Base-by-base conservation (phyloP, 2,888 invertebrate genomes). In the Venusia cambrica region DNA sequence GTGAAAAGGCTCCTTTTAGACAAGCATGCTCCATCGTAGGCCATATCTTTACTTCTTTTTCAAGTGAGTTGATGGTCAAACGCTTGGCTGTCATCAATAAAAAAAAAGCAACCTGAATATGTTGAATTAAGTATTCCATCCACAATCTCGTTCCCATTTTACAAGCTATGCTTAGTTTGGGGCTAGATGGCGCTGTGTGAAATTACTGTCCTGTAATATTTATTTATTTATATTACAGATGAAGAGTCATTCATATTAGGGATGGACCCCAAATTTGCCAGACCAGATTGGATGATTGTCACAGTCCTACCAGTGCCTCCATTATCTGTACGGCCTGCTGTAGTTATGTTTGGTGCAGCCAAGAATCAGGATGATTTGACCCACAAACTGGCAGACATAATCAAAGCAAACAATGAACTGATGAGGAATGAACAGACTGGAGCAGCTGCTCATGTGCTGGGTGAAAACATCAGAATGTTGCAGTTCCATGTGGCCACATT, bases 201-300 rank as follows among this genome's bases (percentile, higher is more conserved):
- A n/a, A n/a, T n/a, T n/a, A n/a, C n/a, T n/a, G n/a, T n/a, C n/a
- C n/a, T 10, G 2, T 16, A 21, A 9, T 22, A 5, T 28, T 6
- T n/a, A 31, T 37, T 41, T 21, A n/a, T n/a, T n/a, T n/a, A n/a
- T 20, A 7, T 45, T 79, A 17, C 58, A 73, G 99, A 99, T 77
- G 99, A 99, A 71, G 99, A 99, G 72, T 97, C 97, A 48, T 93
- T 94, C 45, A 94, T 98, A 50, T 87, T 98, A 53, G 94, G 93
- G 20, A 97, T 99, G 97, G 98, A 99, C 75, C 98, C 98, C 0
- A 97, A 97, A 74, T 97, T 93, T 76, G 97, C 99, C 0, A 90
- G 99, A 27, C 99, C 99, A 3, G 99, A 99, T 87, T 99, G 99
- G 99, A 99, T 99, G 99, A 94, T 99, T 48, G 91, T 97, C 3